phyloP scores from a whole-genome alignment of 2,888 invertebrate genomes.

The Synergus itoensis region DNA sequence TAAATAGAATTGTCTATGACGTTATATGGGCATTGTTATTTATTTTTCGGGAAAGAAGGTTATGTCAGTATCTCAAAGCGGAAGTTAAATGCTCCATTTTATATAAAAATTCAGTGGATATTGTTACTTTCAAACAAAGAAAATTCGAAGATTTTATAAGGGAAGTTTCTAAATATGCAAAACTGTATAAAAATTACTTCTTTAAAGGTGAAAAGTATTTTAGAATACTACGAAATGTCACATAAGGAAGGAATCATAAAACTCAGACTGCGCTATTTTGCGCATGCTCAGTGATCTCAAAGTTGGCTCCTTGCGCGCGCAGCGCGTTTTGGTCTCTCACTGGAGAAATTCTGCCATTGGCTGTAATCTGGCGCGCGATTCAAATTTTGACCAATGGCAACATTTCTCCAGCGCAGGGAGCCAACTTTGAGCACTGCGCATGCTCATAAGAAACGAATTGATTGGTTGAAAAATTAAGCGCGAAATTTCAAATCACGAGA shows the following conservation, averaged over 20 bases:
- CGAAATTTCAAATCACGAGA: neutral
- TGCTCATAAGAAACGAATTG: too few species aligned
- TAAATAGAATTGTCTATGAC: neutral
- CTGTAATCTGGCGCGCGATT: too few species aligned
- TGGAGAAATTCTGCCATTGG: too few species aligned
- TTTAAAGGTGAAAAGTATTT: neutral
- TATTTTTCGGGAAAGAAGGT: neutral
- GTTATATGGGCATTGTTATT: neutral
- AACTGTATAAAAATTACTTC: neutral
- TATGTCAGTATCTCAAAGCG: conserved; percentile 21
- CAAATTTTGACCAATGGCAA: too few species aligned
- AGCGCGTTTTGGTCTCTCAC: too few species aligned
- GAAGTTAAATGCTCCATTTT: neutral
- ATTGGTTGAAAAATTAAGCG: too few species aligned
- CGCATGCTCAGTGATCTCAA: too few species aligned
- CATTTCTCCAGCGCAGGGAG: too few species aligned
- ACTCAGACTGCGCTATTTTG: neutral
- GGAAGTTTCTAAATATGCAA: neutral
- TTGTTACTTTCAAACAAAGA: neutral
- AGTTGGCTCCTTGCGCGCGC: too few species aligned
- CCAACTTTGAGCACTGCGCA: too few species aligned
- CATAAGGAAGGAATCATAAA: conserved; percentile 6
- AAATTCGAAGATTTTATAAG: neutral
- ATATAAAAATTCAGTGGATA: neutral
- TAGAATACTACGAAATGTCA: neutral